phyloP scores from a whole-genome alignment of 2,797 vertebrate species.

The Lophius americanus region DNA sequence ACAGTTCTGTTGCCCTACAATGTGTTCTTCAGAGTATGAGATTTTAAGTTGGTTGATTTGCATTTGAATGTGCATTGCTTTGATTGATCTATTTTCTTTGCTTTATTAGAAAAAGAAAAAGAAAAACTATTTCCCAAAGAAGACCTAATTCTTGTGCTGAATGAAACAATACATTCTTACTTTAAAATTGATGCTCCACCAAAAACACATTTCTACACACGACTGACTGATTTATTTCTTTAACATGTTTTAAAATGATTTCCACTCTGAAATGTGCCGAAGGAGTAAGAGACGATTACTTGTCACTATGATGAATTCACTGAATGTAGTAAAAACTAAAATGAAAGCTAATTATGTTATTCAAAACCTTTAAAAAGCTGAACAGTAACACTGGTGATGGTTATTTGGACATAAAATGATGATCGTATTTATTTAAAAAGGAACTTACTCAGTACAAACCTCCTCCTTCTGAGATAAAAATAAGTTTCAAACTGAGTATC shows the following conservation, averaged over 20 bases:
- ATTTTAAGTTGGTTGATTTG: neutral
- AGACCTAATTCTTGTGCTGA: conserved; percentile 2
- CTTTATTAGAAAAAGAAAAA: neutral
- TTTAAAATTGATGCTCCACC: conserved; percentile 26
- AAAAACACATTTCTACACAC: conserved; percentile 30
- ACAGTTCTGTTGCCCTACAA: conserved; percentile 22
- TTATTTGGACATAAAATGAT: no score
- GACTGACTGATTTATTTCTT: conserved; percentile 20
- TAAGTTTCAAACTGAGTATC: no score
- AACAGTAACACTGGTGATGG: no score
- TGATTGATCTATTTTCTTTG: conserved; percentile 3
- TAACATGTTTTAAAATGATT: conserved; percentile 8
- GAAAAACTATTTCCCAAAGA: neutral
- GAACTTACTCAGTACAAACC: no score
- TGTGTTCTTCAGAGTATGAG: conserved; percentile 5
- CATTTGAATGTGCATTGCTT: neutral
- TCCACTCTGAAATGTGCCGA: conserved; percentile 26
- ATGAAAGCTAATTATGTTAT: neutral
- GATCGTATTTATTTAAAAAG: no score
- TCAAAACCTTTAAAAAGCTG: neutral
- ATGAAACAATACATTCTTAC: conserved; percentile 14
- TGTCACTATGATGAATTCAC: conserved; percentile 16
- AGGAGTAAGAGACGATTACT: conserved; percentile 24
- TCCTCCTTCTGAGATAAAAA: no score
- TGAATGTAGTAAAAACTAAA: conserved; percentile 22